Base-by-base conservation (phyloP, 2,888 invertebrate species). In the Temnothorax unifasciatus region DNA sequence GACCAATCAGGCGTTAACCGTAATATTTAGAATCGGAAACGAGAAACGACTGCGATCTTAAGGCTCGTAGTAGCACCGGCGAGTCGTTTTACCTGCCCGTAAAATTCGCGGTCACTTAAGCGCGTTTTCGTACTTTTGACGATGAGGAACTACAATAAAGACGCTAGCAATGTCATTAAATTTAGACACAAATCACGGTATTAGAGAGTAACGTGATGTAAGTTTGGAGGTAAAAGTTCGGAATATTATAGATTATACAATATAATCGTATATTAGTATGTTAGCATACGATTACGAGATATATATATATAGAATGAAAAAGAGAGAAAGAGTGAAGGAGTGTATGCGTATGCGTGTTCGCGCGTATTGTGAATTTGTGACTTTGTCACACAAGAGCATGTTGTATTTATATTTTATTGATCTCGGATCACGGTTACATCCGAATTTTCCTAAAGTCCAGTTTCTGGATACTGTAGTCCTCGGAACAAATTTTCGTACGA, bases 191-290 rank as follows among this genome's bases (percentile, higher is more conserved):
- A 29, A 38, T 75, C 63, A 75, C 34, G 77, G 57, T 79, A 69
- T 79, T 69, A 47, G 59, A 34, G 21, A 69, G 5, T 69, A 81
- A 81, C 69, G 79, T 69, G 79, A 81, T 47, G 57, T 34, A 89
- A 88, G 74, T 90, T 86, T 77, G 90, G 84, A 85, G 69, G 87
- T 91, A 91, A 88, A 83, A 85, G 29, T 91, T 90, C 88, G 89
- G 90, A 90, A 88, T 88, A 88, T 88, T 90, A 86, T 93, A 92
- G 91, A 86, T 89, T 79, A 79, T 44, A 47, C 47, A 79, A 90
- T 91, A 88, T 93, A 93, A 93, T 89, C 92, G 89, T 90, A 88
- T 91, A 87, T 92, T 93, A 92, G 91, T 91, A 89, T 89, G 89
- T 92, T 91, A 91, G 88, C 88, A 84, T 91, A 90, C 85, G 89